Base-by-base conservation (phyloP, 2,888 invertebrate genomes). In the Blastobasis lacticolella region DNA sequence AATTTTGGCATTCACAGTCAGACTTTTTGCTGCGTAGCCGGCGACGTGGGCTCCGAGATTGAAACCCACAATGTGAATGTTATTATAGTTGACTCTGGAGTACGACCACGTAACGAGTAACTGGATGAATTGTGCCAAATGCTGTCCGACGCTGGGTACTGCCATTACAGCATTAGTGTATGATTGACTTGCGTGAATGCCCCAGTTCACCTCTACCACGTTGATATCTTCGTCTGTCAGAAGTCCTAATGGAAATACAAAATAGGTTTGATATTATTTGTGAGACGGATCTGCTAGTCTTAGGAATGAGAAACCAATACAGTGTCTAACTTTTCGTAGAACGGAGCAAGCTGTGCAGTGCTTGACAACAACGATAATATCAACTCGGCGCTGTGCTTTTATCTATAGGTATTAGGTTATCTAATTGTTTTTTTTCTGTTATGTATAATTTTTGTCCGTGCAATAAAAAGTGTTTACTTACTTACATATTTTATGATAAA, bases 121-220 rank as follows among this genome's bases (percentile, higher is more conserved):
- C 4, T 37, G 36, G 37, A 69, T 59, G 4, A 64, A 46, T 4
- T 46, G 40, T 8, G 59, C 65, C 36, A 67, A 37, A 37, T 49
- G 49, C 5, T 37, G 10, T 5, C 61, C 69, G 23, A 68, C 57
- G 36, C 57, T 57, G 37, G 64, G 61, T 0, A 69, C 66, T 0
- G 61, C 61, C 5, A 41, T 23, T 0, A 58, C 59, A 0, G 66
- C 64, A 23, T 23, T 23, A 23, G 2, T 23, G 54, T 65, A 67
- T 37, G 50, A 54, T 48, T 58, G 59, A 5, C 56, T 51, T 0
- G 69, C 57, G n/a, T 51, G 62, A 5, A 58, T 49, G 5, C 64
- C 63, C 69, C 69, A 69, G 50, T 67, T 67, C 1, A 67, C 59
- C 2, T 65, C 59, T 42, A 69, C 65, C 1, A 69, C 62, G 40